phyloP scores from a whole-genome alignment of 1,140 invertebrate species.

The Campoletis sonorensis region DNA sequence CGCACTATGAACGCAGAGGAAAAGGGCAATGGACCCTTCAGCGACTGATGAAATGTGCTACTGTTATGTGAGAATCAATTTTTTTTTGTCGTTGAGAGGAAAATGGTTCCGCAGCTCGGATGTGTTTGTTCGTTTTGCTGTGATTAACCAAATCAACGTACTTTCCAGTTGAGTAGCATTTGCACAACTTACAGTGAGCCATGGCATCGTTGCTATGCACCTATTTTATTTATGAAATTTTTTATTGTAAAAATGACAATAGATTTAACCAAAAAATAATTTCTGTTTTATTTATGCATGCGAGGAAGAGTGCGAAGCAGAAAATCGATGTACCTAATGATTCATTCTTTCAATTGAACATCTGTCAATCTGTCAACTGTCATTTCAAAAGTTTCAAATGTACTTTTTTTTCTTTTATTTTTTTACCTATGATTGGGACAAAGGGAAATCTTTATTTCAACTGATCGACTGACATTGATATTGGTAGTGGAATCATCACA shows the following conservation, averaged over 20 bases:
- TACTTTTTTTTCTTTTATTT: too few species aligned
- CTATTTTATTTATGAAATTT: slow-evolving; percentile 6
- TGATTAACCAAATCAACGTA: slow-evolving; percentile 13
- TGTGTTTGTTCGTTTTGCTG: slow-evolving; percentile 19
- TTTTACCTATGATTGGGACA: too few species aligned
- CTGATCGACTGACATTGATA: too few species aligned
- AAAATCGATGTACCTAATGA: not conserved
- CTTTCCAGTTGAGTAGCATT: not conserved
- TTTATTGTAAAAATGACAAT: not conserved
- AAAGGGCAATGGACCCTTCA: not conserved
- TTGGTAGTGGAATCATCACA: too few species aligned
- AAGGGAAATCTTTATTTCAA: too few species aligned
- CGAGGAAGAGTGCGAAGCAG: not conserved
- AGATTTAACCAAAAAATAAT: not conserved
- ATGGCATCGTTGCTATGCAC: not conserved
- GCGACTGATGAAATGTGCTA: not conserved
- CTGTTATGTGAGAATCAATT: not conserved
- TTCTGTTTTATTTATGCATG: not conserved
- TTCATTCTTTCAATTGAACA: slow-evolving; percentile 9
- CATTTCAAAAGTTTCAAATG: too few species aligned
- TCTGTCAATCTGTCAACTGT: too few species aligned
- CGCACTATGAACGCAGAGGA: not conserved
- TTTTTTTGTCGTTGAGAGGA: slow-evolving; percentile 1
- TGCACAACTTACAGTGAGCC: slow-evolving; percentile 27
- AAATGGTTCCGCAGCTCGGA: slow-evolving; percentile 18